Base-by-base conservation (phyloP, 2,797 vertebrate species). In the Sciurus vulgaris region DNA sequence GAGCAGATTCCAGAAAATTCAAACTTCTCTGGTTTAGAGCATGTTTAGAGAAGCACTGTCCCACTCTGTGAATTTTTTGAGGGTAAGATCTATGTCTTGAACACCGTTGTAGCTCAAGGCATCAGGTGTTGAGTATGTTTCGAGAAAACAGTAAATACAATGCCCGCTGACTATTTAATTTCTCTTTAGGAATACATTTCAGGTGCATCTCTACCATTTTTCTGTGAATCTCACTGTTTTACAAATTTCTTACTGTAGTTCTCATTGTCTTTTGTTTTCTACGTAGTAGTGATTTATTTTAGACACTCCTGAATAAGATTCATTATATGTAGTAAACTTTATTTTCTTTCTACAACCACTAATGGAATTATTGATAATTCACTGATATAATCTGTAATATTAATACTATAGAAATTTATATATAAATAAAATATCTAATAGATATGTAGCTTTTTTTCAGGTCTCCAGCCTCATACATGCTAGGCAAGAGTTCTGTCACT, bases 371-470 rank as follows among this genome's bases (percentile, higher is more conserved):
- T 77, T 86, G 38, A 82, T n/a, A 73, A 77, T 14, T 73, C 13
- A 77, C 28, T 81, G n/a, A 54, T 54, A 12, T 9, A 65, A 56
- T 44, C 81, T 65, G 7, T 86, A 35, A 92, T 5, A 63, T 87
- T 15, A 72, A 54, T 51, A 47, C 26, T 65, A n/a, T 51, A 20
- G 15, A 47, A 6, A 90, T 49, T 90, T 83, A 63, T 51, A 79
- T 82, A 65, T 9, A 81, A 79, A 79, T n/a, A 84, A 92, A 95
- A 54, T 70, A 77, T 59, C 77, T 81, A 38, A 44, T 61, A 70
- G 33, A 65, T 18, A 59, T 7, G 15, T 56, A 20, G 54, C 54
- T 56, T 56, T 56, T 56, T 56, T 56, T 15, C 49, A 51, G 49
- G 49, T 3, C 49, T 12, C 49, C 49, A 51, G 49, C 14, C 49